Evolutionary conservation across 2,888 invertebrate genomes (phyloP).

Genomic region (Melinaea marsaeus): DNA sequence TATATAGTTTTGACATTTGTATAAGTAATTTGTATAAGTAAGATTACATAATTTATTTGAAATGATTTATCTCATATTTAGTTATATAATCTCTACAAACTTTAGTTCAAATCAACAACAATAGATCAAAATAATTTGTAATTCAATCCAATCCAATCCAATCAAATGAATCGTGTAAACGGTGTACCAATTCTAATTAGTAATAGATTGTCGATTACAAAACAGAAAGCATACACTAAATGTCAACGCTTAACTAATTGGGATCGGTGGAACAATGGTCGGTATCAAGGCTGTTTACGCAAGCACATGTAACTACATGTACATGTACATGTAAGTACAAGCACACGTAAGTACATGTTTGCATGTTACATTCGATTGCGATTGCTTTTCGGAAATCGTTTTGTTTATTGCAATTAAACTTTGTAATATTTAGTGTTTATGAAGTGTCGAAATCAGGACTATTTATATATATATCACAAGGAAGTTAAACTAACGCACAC

Average conservation of each 20-base stretch:
- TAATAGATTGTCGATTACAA: slow-evolving; percentile 38
- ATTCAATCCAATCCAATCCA: not conserved
- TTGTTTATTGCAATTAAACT: too few species aligned
- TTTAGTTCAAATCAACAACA: too few species aligned
- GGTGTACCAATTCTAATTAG: slow-evolving; percentile 38
- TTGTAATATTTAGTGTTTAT: too few species aligned
- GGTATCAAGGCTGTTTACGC: slow-evolving; percentile 15
- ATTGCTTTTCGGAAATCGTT: too few species aligned
- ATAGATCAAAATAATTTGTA: too few species aligned
- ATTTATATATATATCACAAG: not conserved
- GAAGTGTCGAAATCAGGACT: too few species aligned
- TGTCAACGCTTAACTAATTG: slow-evolving; percentile 67
- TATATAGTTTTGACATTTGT: too few species aligned
- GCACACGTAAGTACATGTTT: not conserved
- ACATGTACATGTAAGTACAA: not conserved
- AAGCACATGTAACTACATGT: slow-evolving; percentile 3
- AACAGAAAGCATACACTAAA: slow-evolving; percentile 55
- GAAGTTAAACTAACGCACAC: slow-evolving; percentile 2
- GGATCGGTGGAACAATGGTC: slow-evolving; percentile 53
- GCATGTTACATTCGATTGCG: not conserved
- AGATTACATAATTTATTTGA: too few species aligned
- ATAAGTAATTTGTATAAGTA: too few species aligned
- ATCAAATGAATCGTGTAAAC: not conserved
- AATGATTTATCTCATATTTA: too few species aligned
- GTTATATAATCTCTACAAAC: too few species aligned